These are phyloP conservation scores for Drosophila sp. DNA, from an alignment of 1,140 invertebrate species.

Conservation along the genomic window DNA sequence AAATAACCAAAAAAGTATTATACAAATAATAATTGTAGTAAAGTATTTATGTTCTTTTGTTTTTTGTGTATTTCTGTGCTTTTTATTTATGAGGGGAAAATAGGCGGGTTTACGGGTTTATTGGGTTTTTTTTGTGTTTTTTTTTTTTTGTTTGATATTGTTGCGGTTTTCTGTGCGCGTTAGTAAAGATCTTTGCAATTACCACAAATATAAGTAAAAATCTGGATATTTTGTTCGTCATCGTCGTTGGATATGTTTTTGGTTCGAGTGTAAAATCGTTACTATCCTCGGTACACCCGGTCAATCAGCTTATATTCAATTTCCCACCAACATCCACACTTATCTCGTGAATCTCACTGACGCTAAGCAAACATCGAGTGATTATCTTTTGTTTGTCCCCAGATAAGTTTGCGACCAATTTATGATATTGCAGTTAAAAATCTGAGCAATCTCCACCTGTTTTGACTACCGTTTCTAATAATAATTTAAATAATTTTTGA, in stretches of 20 bases:
- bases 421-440: constrained; percentile 71
- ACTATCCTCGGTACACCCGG: constrained; percentile 56
- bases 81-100: constrained; percentile 27
- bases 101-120: constrained; percentile 20
- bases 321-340: constrained; percentile 27
- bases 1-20: constrained; percentile 35
- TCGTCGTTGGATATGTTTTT: constrained; percentile 66
- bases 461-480: constrained; percentile 26
- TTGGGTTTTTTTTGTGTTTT: constrained; percentile 1
- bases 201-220: constrained; percentile 72
- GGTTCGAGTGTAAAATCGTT: constrained; percentile 73
- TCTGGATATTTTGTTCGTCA: constrained; percentile 73
- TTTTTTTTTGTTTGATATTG: constrained; percentile 7
- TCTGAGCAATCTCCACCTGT: constrained; percentile 16
- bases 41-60: constrained; percentile 5
- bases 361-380: constrained; percentile 62
- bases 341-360: constrained; percentile 53
- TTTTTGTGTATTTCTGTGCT: constrained; percentile 9
- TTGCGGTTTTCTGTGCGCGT: constrained; percentile 11
- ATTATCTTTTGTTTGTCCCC: constrained; percentile 66
- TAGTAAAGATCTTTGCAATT: constrained; percentile 50
- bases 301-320: constrained; percentile 57
- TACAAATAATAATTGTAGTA: constrained; percentile 10
- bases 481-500: constrained; percentile 19
- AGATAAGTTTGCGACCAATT: constrained; percentile 72